Percentiles rank a stretch among this genome's conserved stretches.
These are phyloP conservation scores for Meleagris gallopavo DNA, from an alignment of 2,113 vertebrate species.

Conservation along the genomic window DNA sequence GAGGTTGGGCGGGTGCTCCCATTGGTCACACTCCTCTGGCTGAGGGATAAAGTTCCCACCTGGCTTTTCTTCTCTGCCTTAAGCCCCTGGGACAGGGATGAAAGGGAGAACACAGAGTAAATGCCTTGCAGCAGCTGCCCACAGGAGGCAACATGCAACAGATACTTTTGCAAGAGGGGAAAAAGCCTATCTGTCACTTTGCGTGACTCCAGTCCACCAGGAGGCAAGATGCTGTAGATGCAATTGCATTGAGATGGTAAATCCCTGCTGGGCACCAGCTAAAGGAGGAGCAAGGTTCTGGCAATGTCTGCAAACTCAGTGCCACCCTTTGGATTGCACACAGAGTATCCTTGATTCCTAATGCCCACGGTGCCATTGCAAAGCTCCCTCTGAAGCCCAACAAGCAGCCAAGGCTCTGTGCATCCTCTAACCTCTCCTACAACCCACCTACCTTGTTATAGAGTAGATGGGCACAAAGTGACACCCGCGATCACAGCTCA, in stretches of 20 bases:
- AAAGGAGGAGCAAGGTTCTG: neutral
- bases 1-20: neutral
- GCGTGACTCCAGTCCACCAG: neutral
- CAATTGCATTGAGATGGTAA: neutral
- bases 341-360: rapidly evolving
- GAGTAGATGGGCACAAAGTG: neutral
- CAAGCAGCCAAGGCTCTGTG: neutral
- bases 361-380: rapidly evolving
- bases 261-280: neutral
- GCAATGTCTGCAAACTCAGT: neutral
- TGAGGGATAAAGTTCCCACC: neutral
- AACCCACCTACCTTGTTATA: rapidly evolving
- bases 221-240: neutral
- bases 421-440: neutral
- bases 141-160: neutral
- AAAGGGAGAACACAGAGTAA: neutral
- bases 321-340: rapidly evolving
- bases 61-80: neutral
- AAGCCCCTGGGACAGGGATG: neutral
- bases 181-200: neutral
- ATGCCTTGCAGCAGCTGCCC: constrained; percentile 22
- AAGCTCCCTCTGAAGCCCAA: neutral
- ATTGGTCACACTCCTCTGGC: neutral
- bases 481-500: neutral
- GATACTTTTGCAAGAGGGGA: neutral